Evolutionary conservation across 2,113 vertebrate genomes (phyloP).

Genomic region (Chlorodrepanis virens): DNA sequence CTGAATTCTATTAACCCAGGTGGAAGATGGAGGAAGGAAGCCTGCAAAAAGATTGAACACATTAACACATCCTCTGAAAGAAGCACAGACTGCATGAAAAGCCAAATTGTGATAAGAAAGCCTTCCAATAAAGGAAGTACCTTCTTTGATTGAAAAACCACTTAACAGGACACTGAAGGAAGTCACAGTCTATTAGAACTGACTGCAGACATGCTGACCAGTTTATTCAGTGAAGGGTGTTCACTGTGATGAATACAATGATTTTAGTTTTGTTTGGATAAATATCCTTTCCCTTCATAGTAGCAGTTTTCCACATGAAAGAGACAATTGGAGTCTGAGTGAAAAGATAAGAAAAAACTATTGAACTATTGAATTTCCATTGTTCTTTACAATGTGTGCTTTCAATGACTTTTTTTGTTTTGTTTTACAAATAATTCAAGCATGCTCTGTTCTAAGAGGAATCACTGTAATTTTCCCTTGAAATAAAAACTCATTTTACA

Average conservation of each 20-base stretch:
- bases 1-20: neutral
- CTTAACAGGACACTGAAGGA: neutral
- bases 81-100: neutral
- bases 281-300: neutral
- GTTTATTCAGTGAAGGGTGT: neutral
- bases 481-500: neutral
- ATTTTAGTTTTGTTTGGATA: neutral
- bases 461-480: neutral
- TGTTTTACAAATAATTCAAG: neutral
- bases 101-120: neutral
- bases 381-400: neutral
- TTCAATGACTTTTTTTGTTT: neutral
- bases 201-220: neutral
- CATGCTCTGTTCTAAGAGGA: neutral
- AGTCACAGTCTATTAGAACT: neutral
- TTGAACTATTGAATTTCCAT: neutral
- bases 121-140: neutral
- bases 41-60: neutral
- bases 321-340: neutral
- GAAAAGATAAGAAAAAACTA: neutral
- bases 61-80: neutral
- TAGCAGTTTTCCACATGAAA: neutral
- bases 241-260: neutral
- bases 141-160: rapidly evolving
- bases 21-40: neutral